Conservation (phyloP, 2,888 invertebrate species). For the Hyles lineata region DNA sequence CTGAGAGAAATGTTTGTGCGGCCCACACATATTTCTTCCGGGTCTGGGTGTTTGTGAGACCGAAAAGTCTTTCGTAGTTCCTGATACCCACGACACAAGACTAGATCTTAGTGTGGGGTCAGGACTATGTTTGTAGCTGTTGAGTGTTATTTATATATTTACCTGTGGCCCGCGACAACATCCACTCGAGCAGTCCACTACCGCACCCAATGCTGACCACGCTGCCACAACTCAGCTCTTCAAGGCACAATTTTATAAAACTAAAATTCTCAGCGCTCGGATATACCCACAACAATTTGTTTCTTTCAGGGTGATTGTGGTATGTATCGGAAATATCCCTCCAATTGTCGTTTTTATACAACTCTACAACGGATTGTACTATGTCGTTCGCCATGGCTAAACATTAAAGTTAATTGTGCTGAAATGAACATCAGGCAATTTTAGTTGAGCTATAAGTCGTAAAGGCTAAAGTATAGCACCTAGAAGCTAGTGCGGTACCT, state of each 20-base stretch:
- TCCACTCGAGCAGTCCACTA: slow-evolving; percentile 93
- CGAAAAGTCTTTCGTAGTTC: no score
- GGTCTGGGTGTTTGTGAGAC: no score
- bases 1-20: no score
- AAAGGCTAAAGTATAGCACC: no score
- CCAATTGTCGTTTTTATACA: slow-evolving; percentile 79
- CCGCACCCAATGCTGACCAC: slow-evolving; percentile 92
- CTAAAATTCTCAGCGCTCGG: slow-evolving; percentile 87
- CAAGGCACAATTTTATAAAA: slow-evolving; percentile 81
- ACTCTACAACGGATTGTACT: slow-evolving; percentile 62
- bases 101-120: no score
- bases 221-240: slow-evolving; percentile 69
- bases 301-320: slow-evolving; percentile 79
- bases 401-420: background rate
- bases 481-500: no score
- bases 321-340: slow-evolving; percentile 71
- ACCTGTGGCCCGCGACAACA: slow-evolving; percentile 88
- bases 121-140: no score
- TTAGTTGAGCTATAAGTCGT: background rate
- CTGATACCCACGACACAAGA: no score
- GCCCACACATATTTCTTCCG: no score
- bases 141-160: no score
- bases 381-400: slow-evolving; percentile 68
- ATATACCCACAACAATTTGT: slow-evolving; percentile 89
- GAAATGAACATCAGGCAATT: background rate